Base-by-base conservation (phyloP, 1,140 invertebrate genomes). In the Neelides sp. region DNA sequence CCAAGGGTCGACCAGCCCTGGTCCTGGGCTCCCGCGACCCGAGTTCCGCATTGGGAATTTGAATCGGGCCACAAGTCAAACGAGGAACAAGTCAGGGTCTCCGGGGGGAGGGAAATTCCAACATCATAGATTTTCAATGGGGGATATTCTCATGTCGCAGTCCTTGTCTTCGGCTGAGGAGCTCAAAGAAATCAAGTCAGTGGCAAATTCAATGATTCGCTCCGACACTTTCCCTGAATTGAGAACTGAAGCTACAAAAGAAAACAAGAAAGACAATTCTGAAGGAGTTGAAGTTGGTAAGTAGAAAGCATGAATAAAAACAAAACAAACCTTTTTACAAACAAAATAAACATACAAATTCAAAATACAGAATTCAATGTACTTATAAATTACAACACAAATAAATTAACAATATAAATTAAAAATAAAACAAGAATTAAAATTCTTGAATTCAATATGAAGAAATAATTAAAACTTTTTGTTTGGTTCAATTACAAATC, bases 101-200 rank as follows among this genome's bases (percentile, higher is more conserved):
- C 5, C 7, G 49, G 22, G 8, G 28, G 32, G 22, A 45, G 30
- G 28, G 12, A n/a, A 52, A 36, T 55, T 54, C 22, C 58, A 57
- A 37, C 58, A 61, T 55, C 58, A 61, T 36, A 35, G 58, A 4
- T 61, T 57, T 53, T 61, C 58, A 10, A 57, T 54, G 54, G 58
- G 58, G 27, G 58, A 61, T 36, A 61, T 61, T 50, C 27, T 61
- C 3, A 55, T 59, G 50, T 27, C 52, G 4, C 54, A 61, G 15
- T 57, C 55, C 17, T 24, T 53, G 36, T 41, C 49, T 17, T 34
- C 30, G 7, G 48, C 40, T 28, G 54, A 59, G 12, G 50, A 55
- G 4, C n/a, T 27, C 28, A 28, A 40, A 23, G 39, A 32, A 23
- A 40, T 50, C 43, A 28, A 52, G 20, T 32, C 48, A 1, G 19